Evolutionary conservation across 2,888 invertebrate species (phyloP), one percentile per base, ranked within the genome.

Genomic region (Papilio elwesi): DNA sequence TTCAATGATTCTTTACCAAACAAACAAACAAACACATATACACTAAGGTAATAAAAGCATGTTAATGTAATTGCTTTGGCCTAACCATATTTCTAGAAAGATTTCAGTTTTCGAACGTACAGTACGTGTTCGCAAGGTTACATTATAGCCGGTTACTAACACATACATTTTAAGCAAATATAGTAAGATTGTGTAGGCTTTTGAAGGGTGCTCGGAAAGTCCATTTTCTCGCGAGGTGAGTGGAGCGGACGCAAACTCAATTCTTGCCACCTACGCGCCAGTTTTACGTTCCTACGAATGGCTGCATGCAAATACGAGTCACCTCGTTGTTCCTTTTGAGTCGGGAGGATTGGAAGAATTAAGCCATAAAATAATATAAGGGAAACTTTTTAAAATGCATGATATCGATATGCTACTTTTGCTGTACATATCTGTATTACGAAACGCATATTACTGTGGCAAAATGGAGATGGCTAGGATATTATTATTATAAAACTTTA

Each of bases 251-350:
- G 81, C 81, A 82, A 87, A 85, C 88, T 86, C 85, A 85, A 88
- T 88, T 87, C 83, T 78, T 78, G 79, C 85, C 86, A 87, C 86
- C 87, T 87, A 86, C 89, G 87, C 88, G 87, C 83, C 87, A 88
- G 87, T 88, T 90, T 89, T 87, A 89, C 87, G 87, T 87, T 83
- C 83, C 87, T 82, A 88, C 87, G 89, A 88, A 88, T 88, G 85
- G 89, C 82, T 86, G 86, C 86, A 89, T 87, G 79, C 87, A 88
- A 89, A 90, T 89, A 87, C 80, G 66, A 82, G 80, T 82, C 78
- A 80, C 86, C 84, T 87, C 88, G 87, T 88, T 90, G 87, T 88
- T 86, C 82, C 85, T 85, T 82, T 83, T 43, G 52, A 49, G 84
- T 84, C 83, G 85, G 83, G 85, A 78, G 64, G 48, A 69, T 55